A percentile compares a stretch with the other conserved stretches of the same genome.
These are phyloP conservation scores for Eristalis arbustorum DNA, from an alignment of 2,888 invertebrate genomes.

Conservation along the genomic window DNA sequence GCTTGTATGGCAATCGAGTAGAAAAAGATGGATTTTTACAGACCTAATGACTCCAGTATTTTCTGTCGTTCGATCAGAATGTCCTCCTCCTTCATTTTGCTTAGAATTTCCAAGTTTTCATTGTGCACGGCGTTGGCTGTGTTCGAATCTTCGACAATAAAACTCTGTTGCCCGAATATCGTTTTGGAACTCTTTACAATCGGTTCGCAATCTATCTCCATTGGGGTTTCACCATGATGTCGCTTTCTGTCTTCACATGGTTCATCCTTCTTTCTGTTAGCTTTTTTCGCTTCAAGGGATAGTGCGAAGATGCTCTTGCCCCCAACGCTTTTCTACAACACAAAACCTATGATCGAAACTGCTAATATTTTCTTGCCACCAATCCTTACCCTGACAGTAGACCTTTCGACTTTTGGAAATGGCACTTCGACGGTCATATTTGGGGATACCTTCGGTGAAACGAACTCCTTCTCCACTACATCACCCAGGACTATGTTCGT, in stretches of 20 bases:
- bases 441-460: slow-evolving; percentile 36
- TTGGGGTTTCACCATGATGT: slow-evolving; percentile 41
- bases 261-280: not conserved
- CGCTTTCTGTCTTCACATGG: slow-evolving; percentile 11
- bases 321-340: slow-evolving; percentile 44
- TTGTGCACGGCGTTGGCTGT: slow-evolving; percentile 85
- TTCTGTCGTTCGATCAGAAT: slow-evolving; percentile 88
- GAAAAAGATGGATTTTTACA: not conserved
- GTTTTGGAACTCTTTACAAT: slow-evolving; percentile 39
- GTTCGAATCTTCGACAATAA: slow-evolving; percentile 79
- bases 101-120: slow-evolving; percentile 86
- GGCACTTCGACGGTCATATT: not conserved
- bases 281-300: slow-evolving; percentile 78
- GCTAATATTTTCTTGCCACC: not conserved
- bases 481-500: slow-evolving; percentile 80
- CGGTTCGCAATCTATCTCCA: slow-evolving; percentile 68
- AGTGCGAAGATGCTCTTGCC: slow-evolving; percentile 82
- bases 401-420: slow-evolving; percentile 66
- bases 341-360: not conserved
- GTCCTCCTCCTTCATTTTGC: slow-evolving; percentile 86
- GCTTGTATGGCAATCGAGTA: too few species aligned
- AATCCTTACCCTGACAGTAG: slow-evolving; percentile 43
- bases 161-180: slow-evolving; percentile 68
- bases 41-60: slow-evolving; percentile 82
- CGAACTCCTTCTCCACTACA: slow-evolving; percentile 81